Evolutionary conservation across 2,797 vertebrate species (phyloP).

Genomic region (Taenioides sp.): DNA sequence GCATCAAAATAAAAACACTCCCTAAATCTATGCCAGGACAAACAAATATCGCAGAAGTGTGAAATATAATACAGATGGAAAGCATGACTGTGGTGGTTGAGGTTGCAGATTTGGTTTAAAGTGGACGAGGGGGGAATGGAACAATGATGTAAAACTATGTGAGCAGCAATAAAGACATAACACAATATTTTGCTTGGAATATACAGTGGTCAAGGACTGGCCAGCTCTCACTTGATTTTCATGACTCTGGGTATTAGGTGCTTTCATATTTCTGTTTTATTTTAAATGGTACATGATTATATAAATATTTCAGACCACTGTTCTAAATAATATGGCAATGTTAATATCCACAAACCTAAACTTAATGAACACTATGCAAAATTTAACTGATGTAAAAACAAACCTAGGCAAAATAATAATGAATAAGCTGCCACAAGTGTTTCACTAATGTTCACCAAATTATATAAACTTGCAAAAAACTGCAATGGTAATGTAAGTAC

Average conservation of each 20-base stretch:
- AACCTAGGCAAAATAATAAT: not conserved
- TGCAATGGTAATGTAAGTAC: too few species aligned
- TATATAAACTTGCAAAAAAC: too few species aligned
- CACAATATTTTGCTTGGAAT: not conserved
- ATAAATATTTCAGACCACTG: not conserved
- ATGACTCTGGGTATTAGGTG: not conserved
- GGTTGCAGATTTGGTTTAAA: not conserved
- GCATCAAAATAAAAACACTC: constrained; percentile 5
- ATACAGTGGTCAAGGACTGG: not conserved
- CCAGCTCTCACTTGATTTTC: not conserved
- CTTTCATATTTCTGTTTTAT: not conserved
- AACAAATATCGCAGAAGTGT: not conserved
- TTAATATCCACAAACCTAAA: not conserved
- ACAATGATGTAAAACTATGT: too few species aligned
- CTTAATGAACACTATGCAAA: not conserved
- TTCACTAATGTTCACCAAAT: too few species aligned
- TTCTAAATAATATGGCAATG: not conserved
- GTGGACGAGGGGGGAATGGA: too few species aligned
- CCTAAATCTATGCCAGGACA: constrained; percentile 10
- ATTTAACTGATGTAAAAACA: not conserved
- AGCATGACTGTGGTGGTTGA: not conserved
- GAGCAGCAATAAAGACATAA: not conserved
- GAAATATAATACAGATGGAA: not conserved
- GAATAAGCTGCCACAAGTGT: too few species aligned
- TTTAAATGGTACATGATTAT: not conserved